These are phyloP conservation scores for Arrhopalites spinosus DNA, from an alignment of 2,888 invertebrate species.

Conservation along the genomic window DNA sequence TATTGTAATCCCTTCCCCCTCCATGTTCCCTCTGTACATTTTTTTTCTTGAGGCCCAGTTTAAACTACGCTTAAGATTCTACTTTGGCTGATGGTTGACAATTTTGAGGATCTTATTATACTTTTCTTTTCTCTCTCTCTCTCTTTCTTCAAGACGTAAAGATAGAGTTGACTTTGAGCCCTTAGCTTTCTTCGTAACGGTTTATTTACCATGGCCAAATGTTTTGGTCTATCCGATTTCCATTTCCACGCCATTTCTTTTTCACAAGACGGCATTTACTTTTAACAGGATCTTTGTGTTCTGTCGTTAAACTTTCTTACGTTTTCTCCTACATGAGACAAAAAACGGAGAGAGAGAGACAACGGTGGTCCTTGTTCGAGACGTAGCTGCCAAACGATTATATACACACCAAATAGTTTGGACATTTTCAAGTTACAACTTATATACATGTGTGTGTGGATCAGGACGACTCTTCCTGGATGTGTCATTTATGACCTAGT, in stretches of 20 bases:
- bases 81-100: no score
- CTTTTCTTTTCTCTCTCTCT: no score
- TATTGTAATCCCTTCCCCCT: no score
- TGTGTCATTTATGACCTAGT: constrained; percentile 32
- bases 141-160: no score
- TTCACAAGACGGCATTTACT: constrained; percentile 32
- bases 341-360: no score
- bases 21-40: no score
- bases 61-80: no score
- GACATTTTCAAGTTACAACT: neutral
- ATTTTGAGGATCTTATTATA: no score
- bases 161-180: no score
- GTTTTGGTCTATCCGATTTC: constrained; percentile 33
- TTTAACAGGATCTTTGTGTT: constrained; percentile 28
- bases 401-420: neutral
- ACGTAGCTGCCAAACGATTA: constrained; percentile 31
- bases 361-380: constrained; percentile 22
- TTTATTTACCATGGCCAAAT: constrained; percentile 35
- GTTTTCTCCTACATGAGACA: no score
- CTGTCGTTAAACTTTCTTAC: constrained; percentile 15
- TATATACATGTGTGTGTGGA: neutral
- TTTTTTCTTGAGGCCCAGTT: no score
- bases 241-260: constrained; percentile 40
- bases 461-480: constrained; percentile 13
- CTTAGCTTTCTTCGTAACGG: constrained; percentile 6